Base-by-base conservation (phyloP, 2,113 vertebrate species). In the Nycticryphes semicollaris region DNA sequence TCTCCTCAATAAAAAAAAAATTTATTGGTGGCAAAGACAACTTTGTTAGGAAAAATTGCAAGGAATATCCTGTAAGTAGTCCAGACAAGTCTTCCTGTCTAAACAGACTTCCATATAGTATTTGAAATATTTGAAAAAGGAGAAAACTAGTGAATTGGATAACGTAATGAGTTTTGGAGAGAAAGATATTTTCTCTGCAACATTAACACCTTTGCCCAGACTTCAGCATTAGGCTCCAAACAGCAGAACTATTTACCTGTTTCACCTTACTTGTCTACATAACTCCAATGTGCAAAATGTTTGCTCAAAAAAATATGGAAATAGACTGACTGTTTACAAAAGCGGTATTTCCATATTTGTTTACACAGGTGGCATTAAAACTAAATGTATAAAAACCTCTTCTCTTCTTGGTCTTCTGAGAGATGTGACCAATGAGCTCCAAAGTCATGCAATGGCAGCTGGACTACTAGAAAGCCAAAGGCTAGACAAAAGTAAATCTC, bases 331-430 rank as follows among this genome's bases (percentile, higher is more conserved):
- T 39, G 10, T 16, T 68, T 12, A 16, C 47, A 15, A 21, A 67
- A 72, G 6, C 4, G 51, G 1, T 14, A 12, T 35, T 73, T 30
- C 19, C 50, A 3, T 48, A 1, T 70, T 62, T 18, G 4, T 85
- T 66, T 51, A 3, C 54, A 45, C 57, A 95, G 97, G 89, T 43
- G 22, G 43, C 48, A 73, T 76, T 23, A 57, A 69, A 88, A 50
- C 12, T 8, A 87, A 79, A 43, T 18, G 89, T 24, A 22, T 90
- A 25, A 94, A 97, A n/a, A 10, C 96, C 20, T 98, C 98, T 43
- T 97, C 98, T 43, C 84, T 98, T 27, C 98, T 99, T 70, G 97
- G 97, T n/a, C 95, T 98, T 50, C 96, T 99, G 68, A 97, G 96
- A 48, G 96, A 95, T 22, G 57, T 97, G 88, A 98, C 98, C 20